Base-by-base conservation (phyloP, 2,888 invertebrate species). In the Diachrysia chrysitis region DNA sequence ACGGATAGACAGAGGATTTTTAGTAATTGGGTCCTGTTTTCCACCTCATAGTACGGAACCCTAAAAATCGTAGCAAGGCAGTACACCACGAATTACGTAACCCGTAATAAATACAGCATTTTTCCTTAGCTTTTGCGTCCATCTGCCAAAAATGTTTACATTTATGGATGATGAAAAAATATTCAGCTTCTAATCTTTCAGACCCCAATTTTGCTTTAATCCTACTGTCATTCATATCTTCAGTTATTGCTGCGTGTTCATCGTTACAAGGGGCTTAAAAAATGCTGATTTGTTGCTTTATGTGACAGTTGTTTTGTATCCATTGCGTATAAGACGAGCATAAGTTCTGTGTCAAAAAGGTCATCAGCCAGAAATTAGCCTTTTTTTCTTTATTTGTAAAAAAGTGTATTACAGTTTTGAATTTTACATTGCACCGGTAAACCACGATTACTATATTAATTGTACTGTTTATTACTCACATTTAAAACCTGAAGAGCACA, bases 81-180 rank as follows among this genome's bases (percentile, higher is more conserved):
- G 14, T 35, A 35, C 35, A 14, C 14, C 12, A 35, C 14, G 9
- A 37, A 37, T 16, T 4, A 16, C 16, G 37, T 37, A 37, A 3
- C 37, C 16, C 14, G 37, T 37, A 16, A 37, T 16, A 16, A 14
- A 2, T 37, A 16, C 37, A 14, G 35, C 32, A 51, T 77, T 59
- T 55, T 37, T 66, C 57, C 12, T 16, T 37, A 25, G 21, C 54
- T 54, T 54, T 77, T 67, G 63, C 69, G 53, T 35, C 65, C 78
- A 75, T 80, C 80, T 80, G 74, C 78, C 61, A 67, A 80, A 80
- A 80, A 78, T 80, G 68, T 80, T 80, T 78, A 77, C 78, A 62
- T 74, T 80, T 80, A 78, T 69, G 69, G 72, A 69, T 67, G 71
- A 75, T 66, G 78, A 60, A 69, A 65, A 78, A 78, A 72, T 74